Evolutionary conservation across 2,888 invertebrate genomes (phyloP), one percentile per base, ranked within the genome.

Genomic region (Anticlea derivata): DNA sequence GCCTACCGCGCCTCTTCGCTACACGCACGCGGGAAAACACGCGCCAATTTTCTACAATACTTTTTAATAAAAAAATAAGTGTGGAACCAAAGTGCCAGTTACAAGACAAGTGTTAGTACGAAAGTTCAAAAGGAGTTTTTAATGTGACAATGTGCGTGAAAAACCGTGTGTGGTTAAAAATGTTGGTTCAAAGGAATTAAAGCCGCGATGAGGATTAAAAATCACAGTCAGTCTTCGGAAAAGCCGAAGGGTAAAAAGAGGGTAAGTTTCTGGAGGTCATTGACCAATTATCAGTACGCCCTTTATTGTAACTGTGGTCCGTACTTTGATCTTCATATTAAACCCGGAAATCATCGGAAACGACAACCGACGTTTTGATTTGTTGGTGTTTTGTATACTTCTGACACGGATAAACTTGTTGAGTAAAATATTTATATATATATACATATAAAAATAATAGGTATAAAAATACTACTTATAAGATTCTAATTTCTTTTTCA

Each of bases 231-330:
- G 41, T 56, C 75, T 22, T 63, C 78, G 71, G 86, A 86, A 75
- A 84, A 79, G 49, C 66, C 78, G 52, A 84, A 74, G 59, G 83
- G 77, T 63, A 86, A 86, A 68, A 73, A 73, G 38, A 82, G 80
- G 84, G 88, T 88, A 61, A 86, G 86, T 78, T 61, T 61, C 44
- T 37, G 45, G 22, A 41, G 50, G 50, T 54, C 52, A 39, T 30
- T 55, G 47, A 50, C 45, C 52, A 52, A 35, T 50, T 52, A 54
- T 54, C 41, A 47, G 12, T 44, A 6, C 20, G 35, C 29, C 41
- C 55, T 52, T 50, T 50, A 41, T 31, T 13, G 23, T 17, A 4
- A n/a, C n/a, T n/a, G n/a, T n/a, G n/a, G n/a, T n/a, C n/a, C n/a
- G n/a, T n/a, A n/a, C n/a, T n/a, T n/a, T n/a, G n/a, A n/a, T n/a